Evolutionary conservation across 2,888 invertebrate species (phyloP), one percentile per base, ranked within the genome.

Genomic region (Brachynemurus nebulosus): DNA sequence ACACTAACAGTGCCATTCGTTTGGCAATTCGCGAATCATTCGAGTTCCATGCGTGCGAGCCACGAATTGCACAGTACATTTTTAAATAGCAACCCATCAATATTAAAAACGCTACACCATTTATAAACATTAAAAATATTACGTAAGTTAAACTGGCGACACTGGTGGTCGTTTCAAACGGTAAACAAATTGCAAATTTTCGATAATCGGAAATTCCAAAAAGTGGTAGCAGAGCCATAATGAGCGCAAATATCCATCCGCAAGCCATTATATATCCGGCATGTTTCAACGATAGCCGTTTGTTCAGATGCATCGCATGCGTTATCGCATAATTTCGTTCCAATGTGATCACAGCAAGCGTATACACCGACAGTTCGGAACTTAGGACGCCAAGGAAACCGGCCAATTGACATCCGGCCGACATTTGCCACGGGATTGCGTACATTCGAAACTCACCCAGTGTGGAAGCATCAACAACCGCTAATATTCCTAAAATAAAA

Each of bases 41-140:
- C 3, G 91, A 91, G 64, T 95, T 95, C 95, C 95, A 95, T 0
- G 92, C 92, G 62, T 90, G 86, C 53, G 92, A 92, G 46, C 93
- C 93, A n/a, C 93, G 76, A 53, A 96, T 93, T 44, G 92, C 91
- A 67, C 93, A 91, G 68, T 95, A 96, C 91, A 96, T 95, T 66
- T 92, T 92, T 47, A 92, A 70, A 63, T 96, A 96, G 65, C 95
- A 95, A 44, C 91, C 88, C 78, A 95, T 90, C 43, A 97, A 76
- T 46, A 93, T 91, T 23, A 91, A 69, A 65, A 97, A 97, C 2
- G 95, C 93, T 17, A 90, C 71, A 4, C 95, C 92, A 64, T 96
- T 97, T 59, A 93, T 79, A 48, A 85, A 72, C 72, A 97, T 88
- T 44, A 95, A 70, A 52, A 89, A 81, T 2, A 91, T 83, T 18